Evolutionary conservation across 2,113 vertebrate genomes (phyloP).

Genomic region (Sus scrofa): DNA sequence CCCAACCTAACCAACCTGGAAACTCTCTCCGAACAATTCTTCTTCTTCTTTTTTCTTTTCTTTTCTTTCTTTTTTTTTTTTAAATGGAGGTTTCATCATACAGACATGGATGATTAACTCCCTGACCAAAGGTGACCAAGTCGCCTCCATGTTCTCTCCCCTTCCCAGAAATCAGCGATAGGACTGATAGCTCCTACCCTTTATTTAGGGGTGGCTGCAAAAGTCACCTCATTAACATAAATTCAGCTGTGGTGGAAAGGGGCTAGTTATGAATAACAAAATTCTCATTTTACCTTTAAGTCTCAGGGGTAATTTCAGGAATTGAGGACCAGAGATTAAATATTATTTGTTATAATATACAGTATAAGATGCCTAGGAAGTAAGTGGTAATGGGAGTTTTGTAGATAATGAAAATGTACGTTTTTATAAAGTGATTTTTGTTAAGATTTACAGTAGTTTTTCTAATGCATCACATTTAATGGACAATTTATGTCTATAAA

Average conservation of each 20-base stretch:
- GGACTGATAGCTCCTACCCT: background rate
- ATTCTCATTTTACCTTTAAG: background rate
- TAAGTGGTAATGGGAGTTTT: background rate
- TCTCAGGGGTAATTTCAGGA: background rate
- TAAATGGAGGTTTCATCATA: background rate
- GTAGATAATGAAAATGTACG: background rate
- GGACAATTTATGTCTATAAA: background rate
- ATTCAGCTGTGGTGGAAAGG: background rate
- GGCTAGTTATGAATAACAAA: background rate
- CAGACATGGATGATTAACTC: background rate
- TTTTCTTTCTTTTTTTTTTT: background rate
- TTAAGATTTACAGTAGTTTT: background rate
- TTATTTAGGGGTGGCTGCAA: background rate
- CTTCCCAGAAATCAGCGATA: background rate
- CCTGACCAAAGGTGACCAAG: background rate
- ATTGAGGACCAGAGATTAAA: background rate
- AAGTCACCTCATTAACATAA: background rate
- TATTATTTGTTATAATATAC: background rate
- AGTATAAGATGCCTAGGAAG: background rate
- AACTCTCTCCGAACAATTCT: background rate
- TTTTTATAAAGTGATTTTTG: background rate
- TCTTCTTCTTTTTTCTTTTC: no score
- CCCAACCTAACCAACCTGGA: background rate
- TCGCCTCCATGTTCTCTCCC: background rate
- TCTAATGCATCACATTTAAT: constrained; percentile 8